phyloP scores from a whole-genome alignment of 2,888 invertebrate genomes.

The Orthosia cruda region DNA sequence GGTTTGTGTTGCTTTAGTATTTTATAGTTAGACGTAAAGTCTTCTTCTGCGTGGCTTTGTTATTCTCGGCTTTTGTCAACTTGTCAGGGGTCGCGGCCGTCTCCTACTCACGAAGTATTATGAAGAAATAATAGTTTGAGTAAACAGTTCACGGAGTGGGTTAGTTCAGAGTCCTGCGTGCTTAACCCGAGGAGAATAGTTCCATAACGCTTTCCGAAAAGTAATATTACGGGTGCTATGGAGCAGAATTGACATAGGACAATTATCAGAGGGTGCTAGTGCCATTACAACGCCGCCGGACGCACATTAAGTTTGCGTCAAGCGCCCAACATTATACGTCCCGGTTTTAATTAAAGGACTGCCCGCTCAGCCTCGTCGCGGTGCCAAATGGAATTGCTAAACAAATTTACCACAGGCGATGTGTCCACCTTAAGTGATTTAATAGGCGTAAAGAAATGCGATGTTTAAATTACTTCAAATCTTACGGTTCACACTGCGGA shows the following conservation, averaged over 20 bases:
- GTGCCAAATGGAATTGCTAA: slow-evolving; percentile 91
- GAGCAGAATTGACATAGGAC: slow-evolving; percentile 88
- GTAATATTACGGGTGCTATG: slow-evolving; percentile 73
- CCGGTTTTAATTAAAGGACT: slow-evolving; percentile 91
- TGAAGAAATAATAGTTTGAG: slow-evolving; percentile 52
- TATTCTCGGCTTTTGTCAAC: slow-evolving; percentile 18
- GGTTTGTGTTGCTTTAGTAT: slow-evolving; percentile 71
- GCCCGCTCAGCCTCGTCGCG: slow-evolving; percentile 84
- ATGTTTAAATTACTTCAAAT: slow-evolving; percentile 86
- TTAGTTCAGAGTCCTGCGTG: slow-evolving; percentile 41
- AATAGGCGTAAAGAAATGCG: slow-evolving; percentile 91
- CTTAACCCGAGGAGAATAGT: slow-evolving; percentile 59
- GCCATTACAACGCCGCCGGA: slow-evolving; percentile 87
- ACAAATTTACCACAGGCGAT: slow-evolving; percentile 91
- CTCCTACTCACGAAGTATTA: slow-evolving; percentile 45
- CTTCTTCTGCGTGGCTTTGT: slow-evolving; percentile 43
- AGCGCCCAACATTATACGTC: slow-evolving; percentile 88
- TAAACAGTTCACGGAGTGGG: slow-evolving; percentile 54
- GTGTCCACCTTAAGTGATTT: slow-evolving; percentile 92
- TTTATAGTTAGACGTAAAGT: slow-evolving; percentile 58
- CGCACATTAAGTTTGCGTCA: slow-evolving; percentile 90
- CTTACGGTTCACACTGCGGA: slow-evolving; percentile 76
- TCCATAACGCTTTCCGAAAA: slow-evolving; percentile 70
- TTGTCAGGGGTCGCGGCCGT: slow-evolving; percentile 23
- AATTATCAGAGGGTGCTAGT: slow-evolving; percentile 86